Evolutionary conservation across 2,113 vertebrate genomes (phyloP).

Genomic region (Phrynocephalus versicolor): DNA sequence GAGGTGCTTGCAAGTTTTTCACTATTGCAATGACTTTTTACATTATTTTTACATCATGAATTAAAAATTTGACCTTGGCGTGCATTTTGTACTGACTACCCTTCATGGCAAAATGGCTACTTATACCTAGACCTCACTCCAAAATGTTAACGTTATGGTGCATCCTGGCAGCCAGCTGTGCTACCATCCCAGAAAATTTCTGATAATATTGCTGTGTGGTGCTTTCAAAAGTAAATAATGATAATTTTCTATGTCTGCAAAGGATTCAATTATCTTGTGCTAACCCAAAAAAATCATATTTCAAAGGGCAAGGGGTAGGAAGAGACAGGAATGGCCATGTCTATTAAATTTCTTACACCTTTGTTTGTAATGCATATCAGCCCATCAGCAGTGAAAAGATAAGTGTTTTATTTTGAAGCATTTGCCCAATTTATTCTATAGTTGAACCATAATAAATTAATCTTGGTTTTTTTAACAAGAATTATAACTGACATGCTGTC

Average conservation of each 20-base stretch:
- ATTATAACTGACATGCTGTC: conserved; percentile 82
- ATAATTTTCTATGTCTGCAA: conserved; percentile 47
- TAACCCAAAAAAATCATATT: conserved; percentile 69
- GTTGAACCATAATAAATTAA: conserved; percentile 81
- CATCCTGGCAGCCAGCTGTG: conserved; percentile 23
- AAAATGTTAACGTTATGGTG: too few relatives aligned
- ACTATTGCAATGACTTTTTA: too few relatives aligned
- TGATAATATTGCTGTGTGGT: conserved; percentile 42
- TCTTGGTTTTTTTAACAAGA: conserved; percentile 74
- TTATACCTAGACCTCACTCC: too few relatives aligned
- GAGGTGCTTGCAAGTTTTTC: too few relatives aligned
- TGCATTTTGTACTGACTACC: too few relatives aligned
- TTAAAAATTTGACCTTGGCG: too few relatives aligned
- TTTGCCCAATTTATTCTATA: conserved; percentile 74
- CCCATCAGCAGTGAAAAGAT: conserved; percentile 73
- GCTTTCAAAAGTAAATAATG: background rate
- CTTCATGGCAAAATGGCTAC: too few relatives aligned
- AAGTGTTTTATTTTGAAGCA: conserved; percentile 71
- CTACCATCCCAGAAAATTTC: conserved; percentile 39
- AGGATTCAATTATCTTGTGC: conserved; percentile 56
- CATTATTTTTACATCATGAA: too few relatives aligned
- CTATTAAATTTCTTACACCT: conserved; percentile 69
- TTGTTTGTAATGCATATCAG: conserved; percentile 69
- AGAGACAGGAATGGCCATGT: conserved; percentile 62
- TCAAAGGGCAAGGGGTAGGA: conserved; percentile 46